Base-by-base conservation (phyloP, 23 tunicate genomes). In the Halocynthia aurantium region DNA sequence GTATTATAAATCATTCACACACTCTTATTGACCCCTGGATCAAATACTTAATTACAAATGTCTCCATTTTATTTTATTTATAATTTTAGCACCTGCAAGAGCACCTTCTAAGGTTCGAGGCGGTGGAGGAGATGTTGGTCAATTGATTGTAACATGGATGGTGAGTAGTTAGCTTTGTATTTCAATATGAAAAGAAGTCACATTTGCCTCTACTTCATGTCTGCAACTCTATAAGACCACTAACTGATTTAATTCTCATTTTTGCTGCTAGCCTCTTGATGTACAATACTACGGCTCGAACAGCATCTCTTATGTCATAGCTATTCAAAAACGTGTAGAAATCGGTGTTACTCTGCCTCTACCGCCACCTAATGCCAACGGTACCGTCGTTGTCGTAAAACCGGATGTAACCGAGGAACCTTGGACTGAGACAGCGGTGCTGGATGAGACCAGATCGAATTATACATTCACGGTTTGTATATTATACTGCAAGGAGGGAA, bases 61-160 rank as follows among this genome's bases (percentile, higher is more conserved):
- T 31, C 44, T 0, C 44, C 2, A 31, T 31, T 31, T 31, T 31
- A 31, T 31, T 31, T 31, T 0, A 31, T 0, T 10, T 65, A 20
- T 15, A 5, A 5, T 65, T 6, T 15, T 31, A 74, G 78, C 78
- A 13, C 78, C 85, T 0, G 17, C 75, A 0, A 57, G 44, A 52
- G 67, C 74, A 10, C 91, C 91, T 6, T 51, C 61, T 13, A 51
- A 52, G 8, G 22, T 86, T 21, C 22, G 75, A 18, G 91, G 91
- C 6, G 91, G 85, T 6, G 85, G 81, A 7, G 81, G 84, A 0
- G 57, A 54, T 0, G 61, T 61, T 17, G 91, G 91, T 50, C 67
- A 86, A 19, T 58, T 86, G 51, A 60, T 86, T 6, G 91, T 86
- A n/a, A 65, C 66, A 6, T 86, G 91, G 91, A 49, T 82, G 69